Base-by-base conservation (phyloP, 2,797 vertebrate species). In the Sebastes miniatus region DNA sequence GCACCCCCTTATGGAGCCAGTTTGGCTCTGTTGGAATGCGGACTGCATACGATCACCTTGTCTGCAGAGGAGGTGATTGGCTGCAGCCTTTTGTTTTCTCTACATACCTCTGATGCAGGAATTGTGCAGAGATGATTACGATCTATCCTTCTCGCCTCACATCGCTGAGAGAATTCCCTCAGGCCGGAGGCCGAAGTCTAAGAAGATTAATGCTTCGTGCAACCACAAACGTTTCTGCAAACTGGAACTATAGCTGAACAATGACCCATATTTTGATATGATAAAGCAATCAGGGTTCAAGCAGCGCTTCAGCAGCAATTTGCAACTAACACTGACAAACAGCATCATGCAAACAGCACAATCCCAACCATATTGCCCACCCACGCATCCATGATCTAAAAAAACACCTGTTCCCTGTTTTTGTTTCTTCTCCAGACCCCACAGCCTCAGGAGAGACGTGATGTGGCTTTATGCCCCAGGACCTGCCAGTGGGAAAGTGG, bases 401-500 rank as follows among this genome's bases (percentile, higher is more conserved):
- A 77, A 72, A 64, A 24, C 29, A 67, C 29, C 78, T 73, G 67
- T 59, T 79, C 63, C 32, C 77, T 27, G 54, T 67, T 79, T 72
- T 85, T 80, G 63, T 80, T 86, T 75, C 24, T 71, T 76, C 73
- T 80, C 66, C 73, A 65, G 50, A 77, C 24, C 43, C 52, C 64
- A 84, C n/a, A 73, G 68, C 18, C 80, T 83, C 80, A 34, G 47
- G 77, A 78, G 80, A 85, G 57, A 84, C 81, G 65, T 77, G 83
- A 89, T 81, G 75, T 79, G 74, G 81, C 84, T 85, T 70, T 36
- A 65, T 87, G 84, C 92, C 80, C 67, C 80, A 80, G 86, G 84
- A 80, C 77, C 86, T 79, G 87, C 89, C 85, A 43, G 32, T 72
- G 87, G 91, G 86, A 87, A 88, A 90, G 85, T 91, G 82, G 87